phyloP scores from a whole-genome alignment of 2,797 vertebrate species.

The Gymnothorax javanicus region DNA sequence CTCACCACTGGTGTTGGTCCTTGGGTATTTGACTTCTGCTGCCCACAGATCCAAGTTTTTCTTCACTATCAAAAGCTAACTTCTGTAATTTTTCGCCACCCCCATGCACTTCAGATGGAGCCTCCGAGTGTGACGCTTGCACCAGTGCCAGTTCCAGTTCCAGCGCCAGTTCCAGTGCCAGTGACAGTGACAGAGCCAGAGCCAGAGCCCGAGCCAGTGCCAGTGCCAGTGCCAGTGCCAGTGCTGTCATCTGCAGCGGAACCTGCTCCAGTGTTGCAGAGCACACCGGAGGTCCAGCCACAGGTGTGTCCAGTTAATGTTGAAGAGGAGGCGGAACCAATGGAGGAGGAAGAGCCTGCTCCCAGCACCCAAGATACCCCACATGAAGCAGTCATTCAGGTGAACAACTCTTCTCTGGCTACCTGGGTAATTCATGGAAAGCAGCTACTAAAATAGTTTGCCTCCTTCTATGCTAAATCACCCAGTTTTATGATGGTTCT shows the following conservation, averaged over 20 bases:
- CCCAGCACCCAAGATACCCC: constrained; percentile 27
- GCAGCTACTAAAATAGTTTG: no score
- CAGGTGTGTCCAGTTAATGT: constrained; percentile 19
- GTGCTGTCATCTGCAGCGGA: constrained; percentile 1
- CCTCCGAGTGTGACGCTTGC: not conserved
- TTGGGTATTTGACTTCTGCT: no score
- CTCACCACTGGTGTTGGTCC: no score
- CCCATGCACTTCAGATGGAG: constrained; percentile 22
- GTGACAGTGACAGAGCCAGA: not conserved
- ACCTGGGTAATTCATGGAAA: no score
- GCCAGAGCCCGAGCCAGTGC: not conserved
- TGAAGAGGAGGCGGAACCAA: constrained; percentile 51
- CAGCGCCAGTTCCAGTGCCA: not conserved
- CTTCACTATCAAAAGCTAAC: not conserved
- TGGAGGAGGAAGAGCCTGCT: constrained; percentile 46
- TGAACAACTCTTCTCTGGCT: constrained; percentile 9
- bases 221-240: not conserved
- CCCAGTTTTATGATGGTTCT: no score
- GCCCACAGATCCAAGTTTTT: no score
- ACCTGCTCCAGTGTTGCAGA: constrained; percentile 24
- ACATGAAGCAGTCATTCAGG: constrained; percentile 39
- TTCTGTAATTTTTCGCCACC: not conserved
- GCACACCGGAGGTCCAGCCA: constrained; percentile 11
- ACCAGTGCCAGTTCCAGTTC: not conserved
- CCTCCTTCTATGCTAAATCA: no score